phyloP scores from a whole-genome alignment of 2,888 invertebrate genomes.

The Protodeltote pygarga region DNA sequence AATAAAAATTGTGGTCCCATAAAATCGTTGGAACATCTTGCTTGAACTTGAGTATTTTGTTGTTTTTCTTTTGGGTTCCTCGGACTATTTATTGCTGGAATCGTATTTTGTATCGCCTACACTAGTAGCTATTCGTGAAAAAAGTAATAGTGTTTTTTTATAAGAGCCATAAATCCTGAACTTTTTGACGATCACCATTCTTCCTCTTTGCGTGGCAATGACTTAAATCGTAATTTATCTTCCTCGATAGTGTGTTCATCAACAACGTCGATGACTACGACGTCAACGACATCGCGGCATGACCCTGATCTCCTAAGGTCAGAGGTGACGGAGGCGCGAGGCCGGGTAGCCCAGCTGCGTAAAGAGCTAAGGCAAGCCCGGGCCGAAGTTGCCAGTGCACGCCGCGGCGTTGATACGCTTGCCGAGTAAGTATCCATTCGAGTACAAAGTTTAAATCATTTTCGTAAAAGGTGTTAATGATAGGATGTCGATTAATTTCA shows the following conservation, averaged over 20 bases:
- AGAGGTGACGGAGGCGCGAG: conserved; percentile 96
- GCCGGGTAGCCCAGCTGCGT: conserved; percentile 94
- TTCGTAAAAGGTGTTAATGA: neutral
- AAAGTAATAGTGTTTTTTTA: too few species aligned
- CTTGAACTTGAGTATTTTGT: neutral
- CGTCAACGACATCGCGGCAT: conserved; percentile 96
- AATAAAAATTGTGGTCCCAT: too few species aligned
- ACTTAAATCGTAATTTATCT: neutral
- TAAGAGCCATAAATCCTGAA: too few species aligned
- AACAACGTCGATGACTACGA: conserved; percentile 88
- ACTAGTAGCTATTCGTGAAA: too few species aligned
- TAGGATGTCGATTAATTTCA: neutral
- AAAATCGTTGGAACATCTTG: neutral
- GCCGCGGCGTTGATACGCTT: conserved; percentile 96
- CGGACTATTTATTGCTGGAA: neutral
- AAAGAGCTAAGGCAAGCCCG: conserved; percentile 96
- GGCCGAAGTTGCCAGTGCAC: conserved; percentile 96
- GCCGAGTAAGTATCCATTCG: conserved; percentile 90
- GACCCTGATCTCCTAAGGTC: conserved; percentile 97
- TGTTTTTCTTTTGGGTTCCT: neutral
- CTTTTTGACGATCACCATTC: neutral
- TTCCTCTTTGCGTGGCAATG: neutral
- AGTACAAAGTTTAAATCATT: too few species aligned
- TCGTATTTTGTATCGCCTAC: neutral
- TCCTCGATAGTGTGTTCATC: conserved; percentile 93